A percentile compares a stretch with the other conserved stretches of the same genome.
phyloP scores from a whole-genome alignment of 2,797 vertebrate genomes.

The Pempheris klunzingeri region DNA sequence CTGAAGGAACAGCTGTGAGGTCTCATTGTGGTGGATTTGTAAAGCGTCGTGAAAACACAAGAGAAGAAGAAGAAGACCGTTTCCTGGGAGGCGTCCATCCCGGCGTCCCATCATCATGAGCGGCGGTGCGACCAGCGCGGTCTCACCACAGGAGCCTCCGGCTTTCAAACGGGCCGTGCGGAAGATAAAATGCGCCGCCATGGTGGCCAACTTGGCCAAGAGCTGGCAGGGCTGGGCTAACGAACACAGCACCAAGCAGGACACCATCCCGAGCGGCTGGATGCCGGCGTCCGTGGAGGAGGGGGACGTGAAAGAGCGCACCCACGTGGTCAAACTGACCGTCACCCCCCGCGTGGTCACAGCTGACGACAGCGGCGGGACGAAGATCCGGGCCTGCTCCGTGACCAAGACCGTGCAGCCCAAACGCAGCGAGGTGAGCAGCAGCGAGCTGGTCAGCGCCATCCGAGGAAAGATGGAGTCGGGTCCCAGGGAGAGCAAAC shows the following conservation, averaged over 20 bases:
- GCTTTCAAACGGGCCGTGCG: conserved; percentile 74
- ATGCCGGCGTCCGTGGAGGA: conserved; percentile 78
- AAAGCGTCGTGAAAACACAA: neutral
- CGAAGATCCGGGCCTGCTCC: conserved; percentile 70
- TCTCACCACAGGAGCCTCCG: conserved; percentile 58
- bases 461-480: conserved; percentile 82
- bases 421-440: conserved; percentile 71
- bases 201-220: conserved; percentile 82
- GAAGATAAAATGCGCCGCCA: conserved; percentile 82
- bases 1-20: neutral
- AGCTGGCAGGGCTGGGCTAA: conserved; percentile 88
- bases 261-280: conserved; percentile 82
- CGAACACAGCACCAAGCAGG: conserved; percentile 76
- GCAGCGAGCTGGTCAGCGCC: conserved; percentile 71
- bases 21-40: neutral
- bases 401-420: conserved; percentile 75
- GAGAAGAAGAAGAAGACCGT: neutral
- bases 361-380: conserved; percentile 28
- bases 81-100: neutral
- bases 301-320: conserved; percentile 46
- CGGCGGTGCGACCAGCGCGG: conserved; percentile 36
- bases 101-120: conserved; percentile 68
- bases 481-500: conserved; percentile 68
- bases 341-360: conserved; percentile 65
- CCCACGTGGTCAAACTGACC: conserved; percentile 63